Evolutionary conservation across 2,113 vertebrate genomes (phyloP).

Genomic region (Xiphophorus maculatus): DNA sequence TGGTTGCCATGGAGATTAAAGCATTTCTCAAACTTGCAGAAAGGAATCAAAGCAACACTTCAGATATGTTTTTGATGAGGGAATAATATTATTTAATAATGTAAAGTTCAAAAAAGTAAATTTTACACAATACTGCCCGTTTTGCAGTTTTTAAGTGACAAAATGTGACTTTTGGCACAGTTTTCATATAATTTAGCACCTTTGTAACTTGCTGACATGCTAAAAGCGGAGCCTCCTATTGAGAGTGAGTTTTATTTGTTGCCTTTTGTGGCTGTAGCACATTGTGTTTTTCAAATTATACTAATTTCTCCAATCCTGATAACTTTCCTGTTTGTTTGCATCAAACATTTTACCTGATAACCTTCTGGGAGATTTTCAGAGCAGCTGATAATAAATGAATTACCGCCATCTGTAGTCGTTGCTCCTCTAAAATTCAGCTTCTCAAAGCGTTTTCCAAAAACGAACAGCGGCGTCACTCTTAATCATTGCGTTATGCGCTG

Average conservation of each 20-base stretch:
- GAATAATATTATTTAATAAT: too few relatives aligned
- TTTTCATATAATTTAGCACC: neutral
- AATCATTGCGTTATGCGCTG: neutral
- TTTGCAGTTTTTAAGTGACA: too few relatives aligned
- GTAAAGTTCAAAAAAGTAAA: too few relatives aligned
- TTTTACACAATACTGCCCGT: too few relatives aligned
- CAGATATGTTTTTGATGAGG: too few relatives aligned
- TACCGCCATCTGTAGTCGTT: neutral
- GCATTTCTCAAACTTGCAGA: too few relatives aligned
- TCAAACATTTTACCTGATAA: neutral
- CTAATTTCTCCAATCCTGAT: neutral
- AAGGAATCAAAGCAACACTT: too few relatives aligned
- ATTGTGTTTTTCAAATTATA: neutral
- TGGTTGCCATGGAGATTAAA: too few relatives aligned
- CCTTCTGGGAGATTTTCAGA: neutral
- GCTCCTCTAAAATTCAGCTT: neutral
- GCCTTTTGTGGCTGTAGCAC: too few relatives aligned
- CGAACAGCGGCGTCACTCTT: constrained; percentile 1
- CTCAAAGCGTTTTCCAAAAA: neutral
- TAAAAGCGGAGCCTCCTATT: neutral
- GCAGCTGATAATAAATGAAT: neutral
- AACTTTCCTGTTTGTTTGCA: neutral
- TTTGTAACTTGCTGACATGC: neutral
- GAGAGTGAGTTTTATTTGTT: neutral
- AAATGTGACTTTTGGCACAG: neutral